Evolutionary conservation across 2,888 invertebrate species (phyloP).

Genomic region (Antheraea assamensis): DNA sequence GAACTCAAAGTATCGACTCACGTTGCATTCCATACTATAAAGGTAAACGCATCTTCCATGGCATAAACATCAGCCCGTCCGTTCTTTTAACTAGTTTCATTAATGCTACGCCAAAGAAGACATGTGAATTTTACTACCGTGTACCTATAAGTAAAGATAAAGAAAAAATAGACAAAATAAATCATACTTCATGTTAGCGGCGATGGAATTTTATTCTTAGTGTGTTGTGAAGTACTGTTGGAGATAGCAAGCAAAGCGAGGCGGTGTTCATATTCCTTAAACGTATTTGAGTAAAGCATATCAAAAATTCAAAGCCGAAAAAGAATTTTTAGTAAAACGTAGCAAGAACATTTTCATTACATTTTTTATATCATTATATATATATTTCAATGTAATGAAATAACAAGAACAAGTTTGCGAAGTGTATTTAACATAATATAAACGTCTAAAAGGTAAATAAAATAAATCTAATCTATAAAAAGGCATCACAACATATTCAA

Average conservation of each 20-base stretch:
- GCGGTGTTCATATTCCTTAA: constrained; percentile 51
- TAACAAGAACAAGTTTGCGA: too few relatives aligned
- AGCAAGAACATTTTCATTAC: constrained; percentile 56
- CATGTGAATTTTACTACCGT: background rate
- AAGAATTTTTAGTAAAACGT: constrained; percentile 40
- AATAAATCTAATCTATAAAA: too few relatives aligned
- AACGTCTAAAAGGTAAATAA: too few relatives aligned
- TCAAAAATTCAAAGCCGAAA: constrained; percentile 39
- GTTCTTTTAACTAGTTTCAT: too few relatives aligned
- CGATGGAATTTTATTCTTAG: constrained; percentile 15
- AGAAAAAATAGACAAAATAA: background rate
- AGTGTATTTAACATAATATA: too few relatives aligned
- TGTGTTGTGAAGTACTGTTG: constrained; percentile 9
- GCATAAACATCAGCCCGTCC: too few relatives aligned
- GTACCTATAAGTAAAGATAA: background rate
- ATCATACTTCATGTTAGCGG: background rate
- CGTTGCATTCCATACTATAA: too few relatives aligned
- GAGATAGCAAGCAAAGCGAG: constrained; percentile 60
- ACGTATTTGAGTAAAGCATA: constrained; percentile 44
- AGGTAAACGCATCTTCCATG: too few relatives aligned
- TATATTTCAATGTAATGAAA: too few relatives aligned
- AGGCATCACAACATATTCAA: too few relatives aligned
- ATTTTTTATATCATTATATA: background rate
- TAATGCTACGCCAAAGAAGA: background rate
- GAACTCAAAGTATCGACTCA: too few relatives aligned